These are phyloP conservation scores for Glaucidium brasilianum DNA, from an alignment of 2,113 vertebrate species.

Conservation along the genomic window DNA sequence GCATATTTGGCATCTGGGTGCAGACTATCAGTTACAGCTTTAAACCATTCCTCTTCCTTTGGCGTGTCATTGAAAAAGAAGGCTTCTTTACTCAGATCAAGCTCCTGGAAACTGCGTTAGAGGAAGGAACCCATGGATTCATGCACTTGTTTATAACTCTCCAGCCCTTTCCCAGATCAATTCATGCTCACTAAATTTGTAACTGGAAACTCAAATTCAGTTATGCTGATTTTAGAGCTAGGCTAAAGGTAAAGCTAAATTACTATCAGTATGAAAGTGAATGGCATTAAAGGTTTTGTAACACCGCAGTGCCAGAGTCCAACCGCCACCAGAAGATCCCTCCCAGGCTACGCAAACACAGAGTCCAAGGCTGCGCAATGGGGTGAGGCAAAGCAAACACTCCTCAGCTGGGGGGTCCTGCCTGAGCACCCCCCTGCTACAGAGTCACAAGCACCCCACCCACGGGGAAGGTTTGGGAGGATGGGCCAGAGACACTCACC, in stretches of 20 bases:
- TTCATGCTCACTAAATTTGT: neutral
- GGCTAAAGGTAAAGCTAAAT: neutral
- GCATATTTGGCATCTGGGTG: slow-evolving; percentile 92
- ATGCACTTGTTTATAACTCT: neutral
- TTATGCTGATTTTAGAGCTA: neutral
- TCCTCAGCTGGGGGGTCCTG: neutral
- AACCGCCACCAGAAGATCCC: neutral
- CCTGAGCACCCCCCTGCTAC: neutral
- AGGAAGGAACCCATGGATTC: slow-evolving; percentile 45
- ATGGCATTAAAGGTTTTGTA: neutral
- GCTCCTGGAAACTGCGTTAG: slow-evolving; percentile 90
- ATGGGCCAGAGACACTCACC: slow-evolving; percentile 73
- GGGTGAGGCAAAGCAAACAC: neutral
- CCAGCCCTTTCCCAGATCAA: neutral
- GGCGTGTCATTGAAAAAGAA: slow-evolving; percentile 97
- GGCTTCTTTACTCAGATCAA: slow-evolving; percentile 96
- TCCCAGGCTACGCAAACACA: neutral
- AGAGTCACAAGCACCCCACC: neutral
- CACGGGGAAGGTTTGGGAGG: neutral
- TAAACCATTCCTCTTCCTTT: slow-evolving; percentile 95
- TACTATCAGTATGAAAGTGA: neutral
- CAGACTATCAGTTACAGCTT: slow-evolving; percentile 87
- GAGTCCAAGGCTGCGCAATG: neutral
- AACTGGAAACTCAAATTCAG: neutral
- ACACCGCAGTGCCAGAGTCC: neutral